These are phyloP conservation scores for Schizopygopsis malacanthus DNA, from an alignment of 2,797 vertebrate genomes.

Conservation along the genomic window DNA sequence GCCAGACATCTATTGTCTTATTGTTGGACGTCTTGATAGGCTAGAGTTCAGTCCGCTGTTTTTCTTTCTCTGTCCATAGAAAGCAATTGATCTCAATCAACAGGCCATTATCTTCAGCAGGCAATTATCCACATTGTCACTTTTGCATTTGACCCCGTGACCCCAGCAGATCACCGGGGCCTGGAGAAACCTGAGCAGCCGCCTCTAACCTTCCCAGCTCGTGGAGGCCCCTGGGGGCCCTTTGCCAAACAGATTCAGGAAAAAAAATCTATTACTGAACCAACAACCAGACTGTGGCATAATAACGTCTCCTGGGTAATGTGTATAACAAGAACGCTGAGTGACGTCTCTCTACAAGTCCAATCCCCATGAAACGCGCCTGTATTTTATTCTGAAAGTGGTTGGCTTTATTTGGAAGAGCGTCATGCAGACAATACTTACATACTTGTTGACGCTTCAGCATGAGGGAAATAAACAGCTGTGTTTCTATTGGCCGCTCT, in stretches of 20 bases:
- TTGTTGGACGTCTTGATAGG: slow-evolving; percentile 60
- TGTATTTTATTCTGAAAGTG: background rate
- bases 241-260: slow-evolving; percentile 80
- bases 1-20: slow-evolving; percentile 55
- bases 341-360: background rate
- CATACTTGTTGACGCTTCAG: background rate
- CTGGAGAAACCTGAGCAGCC: slow-evolving; percentile 87
- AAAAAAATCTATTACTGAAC: slow-evolving; percentile 84
- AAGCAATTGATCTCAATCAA: slow-evolving; percentile 93
- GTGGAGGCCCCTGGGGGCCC: slow-evolving; percentile 88
- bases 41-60: slow-evolving; percentile 63
- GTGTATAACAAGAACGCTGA: slow-evolving; percentile 75
- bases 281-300: slow-evolving; percentile 77
- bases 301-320: slow-evolving; percentile 81
- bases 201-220: slow-evolving; percentile 88
- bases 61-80: slow-evolving; percentile 73
- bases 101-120: slow-evolving; percentile 91
- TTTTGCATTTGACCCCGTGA: slow-evolving; percentile 62
- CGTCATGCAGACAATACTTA: slow-evolving; percentile 5
- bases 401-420: background rate
- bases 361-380: background rate
- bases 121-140: slow-evolving; percentile 98
- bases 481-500: background rate
- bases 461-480: background rate
- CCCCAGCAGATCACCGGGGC: slow-evolving; percentile 84